phyloP scores from a whole-genome alignment of 2,113 vertebrate genomes.

The Bambusicola thoracicus region DNA sequence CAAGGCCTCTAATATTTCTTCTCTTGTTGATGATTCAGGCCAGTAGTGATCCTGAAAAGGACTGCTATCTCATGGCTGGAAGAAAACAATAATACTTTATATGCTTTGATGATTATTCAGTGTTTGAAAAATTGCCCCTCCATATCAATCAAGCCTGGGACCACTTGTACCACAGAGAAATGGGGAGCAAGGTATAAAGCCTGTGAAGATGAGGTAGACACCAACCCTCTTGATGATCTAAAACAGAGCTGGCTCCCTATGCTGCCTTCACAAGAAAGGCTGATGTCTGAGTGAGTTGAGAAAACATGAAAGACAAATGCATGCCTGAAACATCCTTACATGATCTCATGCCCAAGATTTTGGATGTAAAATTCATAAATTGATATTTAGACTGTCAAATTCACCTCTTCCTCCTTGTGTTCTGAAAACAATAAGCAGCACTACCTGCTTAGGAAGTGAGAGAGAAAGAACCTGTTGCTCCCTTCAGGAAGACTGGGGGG shows the following conservation, averaged over 20 bases:
- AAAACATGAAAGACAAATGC: neutral
- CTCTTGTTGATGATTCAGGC: neutral
- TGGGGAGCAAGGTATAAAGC: neutral
- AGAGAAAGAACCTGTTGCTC: neutral
- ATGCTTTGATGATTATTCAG: neutral
- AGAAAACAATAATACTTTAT: neutral
- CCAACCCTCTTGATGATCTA: neutral
- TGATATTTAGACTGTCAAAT: neutral
- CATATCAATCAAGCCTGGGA: neutral
- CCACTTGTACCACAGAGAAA: neutral
- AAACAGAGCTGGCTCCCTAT: neutral
- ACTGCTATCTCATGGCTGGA: neutral
- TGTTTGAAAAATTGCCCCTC: neutral
- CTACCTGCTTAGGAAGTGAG: neutral
- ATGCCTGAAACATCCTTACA: neutral
- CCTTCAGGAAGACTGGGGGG: neutral
- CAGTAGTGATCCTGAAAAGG: neutral
- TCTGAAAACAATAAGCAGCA: too few relatives aligned
- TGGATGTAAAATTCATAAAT: neutral
- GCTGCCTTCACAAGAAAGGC: neutral
- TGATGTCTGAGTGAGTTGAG: neutral
- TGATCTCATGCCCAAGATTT: accelerated
- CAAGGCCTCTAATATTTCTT: neutral
- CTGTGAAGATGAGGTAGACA: neutral
- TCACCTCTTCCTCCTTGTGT: neutral